Conservation (phyloP, 2,113 vertebrate species). For the Gnathochromis pfefferi region DNA sequence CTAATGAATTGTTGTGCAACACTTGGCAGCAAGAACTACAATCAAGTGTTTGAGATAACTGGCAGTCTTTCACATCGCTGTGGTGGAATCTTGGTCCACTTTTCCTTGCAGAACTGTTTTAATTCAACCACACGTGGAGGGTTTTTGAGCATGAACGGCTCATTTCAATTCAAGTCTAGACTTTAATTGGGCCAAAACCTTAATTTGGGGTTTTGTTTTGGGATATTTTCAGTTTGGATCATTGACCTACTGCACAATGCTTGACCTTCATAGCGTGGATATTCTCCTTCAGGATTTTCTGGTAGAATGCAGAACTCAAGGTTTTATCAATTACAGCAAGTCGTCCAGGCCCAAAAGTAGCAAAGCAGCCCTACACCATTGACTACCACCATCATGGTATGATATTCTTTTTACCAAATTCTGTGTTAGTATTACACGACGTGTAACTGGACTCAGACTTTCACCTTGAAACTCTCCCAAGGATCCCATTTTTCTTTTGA, state of each 20-base stretch:
- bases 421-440: neutral
- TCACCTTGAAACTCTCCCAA: neutral
- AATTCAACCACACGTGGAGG: neutral
- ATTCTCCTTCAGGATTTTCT: neutral
- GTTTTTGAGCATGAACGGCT: neutral
- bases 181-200: neutral
- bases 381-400: neutral
- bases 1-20: neutral
- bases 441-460: neutral
- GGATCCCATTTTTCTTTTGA: neutral
- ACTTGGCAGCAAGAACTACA: neutral
- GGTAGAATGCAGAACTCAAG: neutral
- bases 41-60: neutral
- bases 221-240: accelerated
- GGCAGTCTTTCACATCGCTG: neutral
- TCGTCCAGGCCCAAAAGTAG: neutral
- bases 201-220: neutral
- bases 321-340: neutral
- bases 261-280: neutral
- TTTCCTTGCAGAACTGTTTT: neutral
- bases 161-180: neutral
- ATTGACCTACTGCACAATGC: neutral
- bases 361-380: neutral
- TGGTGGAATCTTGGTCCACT: neutral
- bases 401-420: neutral